Evolutionary conservation across 2,797 vertebrate species (phyloP), one percentile per base, ranked within the genome.

Genomic region (Xiphorhynchus erythropygius): DNA sequence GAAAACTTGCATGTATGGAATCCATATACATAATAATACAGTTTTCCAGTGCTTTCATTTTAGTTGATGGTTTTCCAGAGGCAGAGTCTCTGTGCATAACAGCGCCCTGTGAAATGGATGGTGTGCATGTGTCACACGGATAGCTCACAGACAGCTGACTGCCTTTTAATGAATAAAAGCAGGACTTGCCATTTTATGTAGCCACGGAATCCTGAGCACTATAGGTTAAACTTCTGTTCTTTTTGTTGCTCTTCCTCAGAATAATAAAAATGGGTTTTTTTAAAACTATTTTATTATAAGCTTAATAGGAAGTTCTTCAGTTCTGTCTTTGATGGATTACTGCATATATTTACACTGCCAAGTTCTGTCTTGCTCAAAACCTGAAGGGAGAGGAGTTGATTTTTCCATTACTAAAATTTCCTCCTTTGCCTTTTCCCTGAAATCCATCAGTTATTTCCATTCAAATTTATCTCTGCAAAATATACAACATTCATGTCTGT

Each of bases 1-100:
- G 2, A 64, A 73, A 52, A 41, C 42, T 70, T 69, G 35, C 52
- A 35, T 56, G 84, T 68, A 49, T 68, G 68, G 84, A 87, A 68
- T 42, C 11, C 12, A 1, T 33, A 55, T 17, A 70, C 12, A 4
- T 65, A 83, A 9, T 69, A 78, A 63, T 56, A 46, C 10, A 39
- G 6, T 76, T 94, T 89, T 83, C 47, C 30, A 44, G 56, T 82
- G 33, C 25, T 87, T 94, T 93, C n/a, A 28, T 74, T 94, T 83
- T 63, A 47, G 28, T 67, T 52, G 35, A 56, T 57, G 15, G 23
- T 78, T 73, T 87, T 80, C 69, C n/a, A 46, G 53, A 86, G 33
- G 49, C 1, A 0, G 53, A 56, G n/a, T 87, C 57, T 64, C 11
- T 39, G 8, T 77, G 24, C 24, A 19, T 74, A 55, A 24, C 13